phyloP scores from a whole-genome alignment of 2,113 vertebrate genomes.

The Nymphicus hollandicus region DNA sequence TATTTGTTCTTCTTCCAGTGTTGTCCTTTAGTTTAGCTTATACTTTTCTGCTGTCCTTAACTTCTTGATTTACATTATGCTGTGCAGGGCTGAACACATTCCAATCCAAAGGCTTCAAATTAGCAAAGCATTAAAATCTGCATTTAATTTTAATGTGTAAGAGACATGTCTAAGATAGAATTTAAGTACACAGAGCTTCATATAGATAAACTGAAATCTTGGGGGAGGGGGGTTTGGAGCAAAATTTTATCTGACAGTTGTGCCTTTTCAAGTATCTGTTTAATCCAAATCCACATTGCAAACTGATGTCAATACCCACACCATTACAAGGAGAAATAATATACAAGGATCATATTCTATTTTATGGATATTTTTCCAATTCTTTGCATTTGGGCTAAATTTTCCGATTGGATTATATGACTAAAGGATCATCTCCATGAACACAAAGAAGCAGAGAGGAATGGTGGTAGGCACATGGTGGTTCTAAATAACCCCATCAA shows the following conservation, averaged over 20 bases:
- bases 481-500: background rate
- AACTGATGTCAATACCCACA: background rate
- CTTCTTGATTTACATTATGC: background rate
- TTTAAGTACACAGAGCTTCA: background rate
- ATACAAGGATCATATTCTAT: background rate
- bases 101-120: background rate
- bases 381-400: background rate
- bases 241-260: background rate
- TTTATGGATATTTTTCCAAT: background rate
- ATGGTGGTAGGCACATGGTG: accelerated
- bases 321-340: background rate
- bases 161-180: background rate
- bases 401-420: background rate
- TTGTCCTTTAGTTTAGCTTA: background rate
- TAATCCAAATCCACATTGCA: background rate
- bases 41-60: background rate
- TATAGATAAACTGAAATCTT: background rate
- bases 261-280: background rate
- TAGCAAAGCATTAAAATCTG: background rate
- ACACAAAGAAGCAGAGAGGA: background rate
- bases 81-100: background rate
- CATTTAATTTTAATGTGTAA: background rate
- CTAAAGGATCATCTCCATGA: background rate
- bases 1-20: background rate
- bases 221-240: background rate